These are phyloP conservation scores for Thysanoteuthis rhombus DNA, from an alignment of 2,888 invertebrate species.

Conservation along the genomic window DNA sequence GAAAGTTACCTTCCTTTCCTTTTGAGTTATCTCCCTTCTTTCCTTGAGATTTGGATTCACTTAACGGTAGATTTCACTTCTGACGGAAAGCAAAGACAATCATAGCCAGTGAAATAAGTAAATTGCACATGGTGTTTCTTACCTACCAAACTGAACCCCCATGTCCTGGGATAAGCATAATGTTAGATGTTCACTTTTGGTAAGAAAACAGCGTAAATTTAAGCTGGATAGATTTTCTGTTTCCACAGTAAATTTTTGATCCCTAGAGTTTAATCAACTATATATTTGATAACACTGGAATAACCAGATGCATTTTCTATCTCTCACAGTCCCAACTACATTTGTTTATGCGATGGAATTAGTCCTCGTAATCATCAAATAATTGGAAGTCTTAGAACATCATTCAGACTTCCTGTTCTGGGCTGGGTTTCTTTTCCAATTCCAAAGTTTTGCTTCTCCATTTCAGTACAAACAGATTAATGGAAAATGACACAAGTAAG, in stretches of 20 bases:
- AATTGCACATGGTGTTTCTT: neutral
- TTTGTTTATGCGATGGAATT: neutral
- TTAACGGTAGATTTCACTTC: neutral
- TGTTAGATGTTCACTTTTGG: neutral
- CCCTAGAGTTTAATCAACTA: neutral
- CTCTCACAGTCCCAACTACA: neutral
- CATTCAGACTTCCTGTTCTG: neutral
- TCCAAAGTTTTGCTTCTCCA: neutral
- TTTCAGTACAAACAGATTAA: neutral
- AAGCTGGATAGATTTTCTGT: neutral
- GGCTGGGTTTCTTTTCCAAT: neutral
- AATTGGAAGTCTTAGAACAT: neutral
- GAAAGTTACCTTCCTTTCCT: neutral
- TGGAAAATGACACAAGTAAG: neutral
- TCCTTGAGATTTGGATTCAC: neutral
- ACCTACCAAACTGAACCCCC: neutral
- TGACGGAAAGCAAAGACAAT: slow-evolving; percentile 12
- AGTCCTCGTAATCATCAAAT: neutral
- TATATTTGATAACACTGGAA: neutral
- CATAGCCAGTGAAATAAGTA: neutral
- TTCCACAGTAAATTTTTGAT: neutral
- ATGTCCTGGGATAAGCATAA: neutral
- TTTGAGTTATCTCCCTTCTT: too few species aligned
- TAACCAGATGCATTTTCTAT: neutral
- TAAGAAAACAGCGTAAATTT: neutral